Evolutionary conservation across 1,140 invertebrate species (phyloP), one percentile per base, ranked within the genome.

Genomic region (Meloidogyne floridensis): DNA sequence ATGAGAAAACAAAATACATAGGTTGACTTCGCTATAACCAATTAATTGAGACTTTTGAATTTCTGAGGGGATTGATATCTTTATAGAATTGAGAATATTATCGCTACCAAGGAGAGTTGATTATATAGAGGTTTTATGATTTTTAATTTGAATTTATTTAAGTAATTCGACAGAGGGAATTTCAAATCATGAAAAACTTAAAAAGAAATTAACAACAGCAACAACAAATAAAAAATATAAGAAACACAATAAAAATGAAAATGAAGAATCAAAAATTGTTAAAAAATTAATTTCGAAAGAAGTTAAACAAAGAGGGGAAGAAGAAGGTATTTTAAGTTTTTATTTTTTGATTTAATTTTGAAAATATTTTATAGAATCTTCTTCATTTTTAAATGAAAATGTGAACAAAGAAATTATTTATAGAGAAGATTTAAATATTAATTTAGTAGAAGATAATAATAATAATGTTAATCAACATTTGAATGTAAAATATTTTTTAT

Each of bases 371-470:
- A 65, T n/a, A 65, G 59, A n/a, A n/a, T n/a, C 4, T 65, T 65
- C n/a, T 47, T 47, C 47, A 8, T 47, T 8, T 47, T 47, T 47
- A 47, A 47, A 47, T 47, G 47, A 47, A 65, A 65, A 65, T 59
- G 15, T 9, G 10, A 56, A 56, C 9, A 56, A 56, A 59, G 5
- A 3, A 59, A 59, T 59, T 59, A 59, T 15, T 65, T 65, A 65
- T 65, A 15, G n/a, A 65, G 59, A 59, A 59, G 15, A n/a, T 65
- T 18, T 65, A 65, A 65, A n/a, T 65, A 65, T 11, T 54, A 54
- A 65, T 65, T n/a, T 65, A 65, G n/a, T n/a, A 65, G n/a, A n/a
- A n/a, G n/a, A 65, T n/a, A 65, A 65, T 65, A 65, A 59, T 59
- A 15, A n/a, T 65, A 7, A n/a, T 65, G n/a, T 65, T 65, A 65